Evolutionary conservation across 2,888 invertebrate species (phyloP), one percentile per base, ranked within the genome.

Genomic region (Sarcophaga caerulescens): DNA sequence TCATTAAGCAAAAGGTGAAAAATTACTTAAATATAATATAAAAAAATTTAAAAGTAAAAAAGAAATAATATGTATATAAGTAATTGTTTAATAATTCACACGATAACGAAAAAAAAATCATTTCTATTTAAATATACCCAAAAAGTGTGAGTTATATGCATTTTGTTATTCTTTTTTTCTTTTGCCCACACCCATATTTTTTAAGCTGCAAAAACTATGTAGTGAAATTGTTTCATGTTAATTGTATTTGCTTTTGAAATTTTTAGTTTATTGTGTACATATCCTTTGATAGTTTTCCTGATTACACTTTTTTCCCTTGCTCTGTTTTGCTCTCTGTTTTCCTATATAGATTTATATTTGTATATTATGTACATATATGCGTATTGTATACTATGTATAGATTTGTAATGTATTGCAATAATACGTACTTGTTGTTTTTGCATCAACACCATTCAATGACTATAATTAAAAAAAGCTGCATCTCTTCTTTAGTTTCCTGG

Each of bases 121-220:
- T 35, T 35, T 35, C 8, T 35, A 35, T 35, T 35, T 35, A 8
- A 35, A 35, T 35, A 2, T 35, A 35, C 10, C 35, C 10, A 35
- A 35, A 35, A 35, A 35, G 35, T 35, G 35, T 35, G 35, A 10
- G 35, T 35, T 35, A 35, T 35, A 35, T 35, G 35, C 35, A 35
- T 35, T 35, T 35, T 35, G 71, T 60, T 69, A 59, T 79, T 63
- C 63, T 65, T 23, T 57, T 89, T 90, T 83, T 75, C 69, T 52
- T 76, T 84, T 47, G 84, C 80, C 77, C 84, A 86, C 86, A 84
- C 83, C 86, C 86, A 81, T 69, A 65, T 86, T 84, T 80, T 70
- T 35, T 11, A 63, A 21, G 69, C 14, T 19, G 19, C 63, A 69
- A 59, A 68, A 63, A 17, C 23, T 35, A n/a, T 59, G 17, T 60